phyloP scores from a whole-genome alignment of 2,113 vertebrate genomes.

The Colius striatus region DNA sequence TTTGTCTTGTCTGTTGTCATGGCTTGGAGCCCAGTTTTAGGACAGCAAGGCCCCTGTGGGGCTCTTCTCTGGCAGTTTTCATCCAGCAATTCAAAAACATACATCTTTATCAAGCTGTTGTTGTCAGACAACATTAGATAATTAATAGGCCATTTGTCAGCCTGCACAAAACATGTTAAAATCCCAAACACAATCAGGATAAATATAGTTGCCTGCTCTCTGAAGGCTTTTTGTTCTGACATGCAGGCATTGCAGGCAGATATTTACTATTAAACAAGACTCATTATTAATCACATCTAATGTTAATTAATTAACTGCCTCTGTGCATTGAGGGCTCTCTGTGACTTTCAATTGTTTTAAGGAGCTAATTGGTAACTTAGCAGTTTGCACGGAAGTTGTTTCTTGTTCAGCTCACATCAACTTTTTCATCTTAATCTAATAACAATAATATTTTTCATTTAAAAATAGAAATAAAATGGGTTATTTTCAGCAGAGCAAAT shows the following conservation, averaged over 20 bases:
- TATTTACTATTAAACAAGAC: constrained; percentile 93
- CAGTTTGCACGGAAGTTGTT: constrained; percentile 81
- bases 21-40: constrained; percentile 84
- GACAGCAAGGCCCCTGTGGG: constrained; percentile 83
- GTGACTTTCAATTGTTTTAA: constrained; percentile 88
- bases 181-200: constrained; percentile 93
- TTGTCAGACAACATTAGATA: constrained; percentile 99
- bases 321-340: constrained; percentile 80
- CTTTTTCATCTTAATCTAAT: constrained; percentile 41
- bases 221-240: constrained; percentile 90
- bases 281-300: constrained; percentile 99
- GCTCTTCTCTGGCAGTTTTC: constrained; percentile 83
- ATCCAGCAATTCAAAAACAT: constrained; percentile 90
- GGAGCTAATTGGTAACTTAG: constrained; percentile 90
- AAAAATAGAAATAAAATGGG: background rate
- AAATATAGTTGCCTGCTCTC: constrained; percentile 89
- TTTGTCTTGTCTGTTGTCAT: constrained; percentile 83
- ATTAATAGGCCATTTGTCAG: constrained; percentile 99
- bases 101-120: constrained; percentile 99
- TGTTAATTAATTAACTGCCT: constrained; percentile 97
- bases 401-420: constrained; percentile 66
- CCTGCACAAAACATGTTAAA: constrained; percentile 97
- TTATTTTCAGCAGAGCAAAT: background rate
- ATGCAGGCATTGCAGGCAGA: constrained; percentile 83
- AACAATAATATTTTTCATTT: constrained; percentile 1